These are phyloP conservation scores for Danionella cerebrum DNA, from an alignment of 2,113 vertebrate genomes.

Conservation along the genomic window DNA sequence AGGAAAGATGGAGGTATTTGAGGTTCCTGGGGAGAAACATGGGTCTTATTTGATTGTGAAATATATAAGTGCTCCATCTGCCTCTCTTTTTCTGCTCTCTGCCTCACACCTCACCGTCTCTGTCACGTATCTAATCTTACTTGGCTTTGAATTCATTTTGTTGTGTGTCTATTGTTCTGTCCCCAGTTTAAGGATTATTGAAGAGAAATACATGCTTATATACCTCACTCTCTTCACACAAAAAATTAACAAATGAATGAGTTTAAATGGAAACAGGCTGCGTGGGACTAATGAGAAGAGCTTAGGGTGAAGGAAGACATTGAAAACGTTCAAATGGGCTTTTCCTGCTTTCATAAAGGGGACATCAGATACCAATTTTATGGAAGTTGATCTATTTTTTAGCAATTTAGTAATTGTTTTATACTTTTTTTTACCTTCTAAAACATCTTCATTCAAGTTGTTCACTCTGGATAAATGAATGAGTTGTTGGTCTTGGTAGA, in stretches of 20 bases:
- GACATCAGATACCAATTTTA: too few relatives aligned
- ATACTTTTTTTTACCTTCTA: too few relatives aligned
- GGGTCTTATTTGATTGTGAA: slow-evolving; percentile 33
- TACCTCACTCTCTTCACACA: slow-evolving; percentile 91
- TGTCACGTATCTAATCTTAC: slow-evolving; percentile 10
- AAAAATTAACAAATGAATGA: slow-evolving; percentile 82
- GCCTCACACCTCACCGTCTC: slow-evolving; percentile 35
- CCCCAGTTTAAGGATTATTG: slow-evolving; percentile 52
- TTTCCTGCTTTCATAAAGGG: too few relatives aligned
- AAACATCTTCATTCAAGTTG: too few relatives aligned
- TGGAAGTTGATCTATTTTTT: too few relatives aligned
- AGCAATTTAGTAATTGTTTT: too few relatives aligned
- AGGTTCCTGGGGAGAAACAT: slow-evolving; percentile 34
- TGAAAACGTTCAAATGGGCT: too few relatives aligned
- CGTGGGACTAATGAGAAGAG: neutral
- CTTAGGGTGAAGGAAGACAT: neutral
- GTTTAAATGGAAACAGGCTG: slow-evolving; percentile 48
- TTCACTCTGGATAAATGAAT: too few relatives aligned
- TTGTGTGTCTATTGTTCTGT: slow-evolving; percentile 44
- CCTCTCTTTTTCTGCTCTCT: slow-evolving; percentile 40
- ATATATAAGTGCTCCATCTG: slow-evolving; percentile 35
- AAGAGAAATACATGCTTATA: slow-evolving; percentile 87
- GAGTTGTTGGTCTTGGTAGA: too few relatives aligned
- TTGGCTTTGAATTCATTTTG: slow-evolving; percentile 21
- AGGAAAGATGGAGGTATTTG: slow-evolving; percentile 45